A percentile compares a stretch with the other conserved stretches of the same genome.
Evolutionary conservation across 2,113 vertebrate species (phyloP).

Genomic region (Peromyscus leucopus): DNA sequence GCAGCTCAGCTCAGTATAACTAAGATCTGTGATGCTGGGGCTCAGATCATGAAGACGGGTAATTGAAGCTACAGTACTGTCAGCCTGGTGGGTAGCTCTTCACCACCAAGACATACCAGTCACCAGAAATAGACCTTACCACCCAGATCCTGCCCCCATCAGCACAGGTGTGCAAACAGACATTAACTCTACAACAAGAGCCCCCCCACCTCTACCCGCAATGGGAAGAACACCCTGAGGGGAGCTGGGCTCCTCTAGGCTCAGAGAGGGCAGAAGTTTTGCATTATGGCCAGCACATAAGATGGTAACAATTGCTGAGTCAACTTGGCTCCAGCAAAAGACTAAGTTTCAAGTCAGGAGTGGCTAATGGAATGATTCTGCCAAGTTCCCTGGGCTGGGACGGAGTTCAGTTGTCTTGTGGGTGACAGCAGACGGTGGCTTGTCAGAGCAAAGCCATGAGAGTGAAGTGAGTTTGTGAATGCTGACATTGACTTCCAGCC

Average conservation of each 20-base stretch:
- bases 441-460: background rate
- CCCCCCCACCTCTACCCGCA: too few relatives aligned
- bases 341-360: background rate
- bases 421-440: background rate
- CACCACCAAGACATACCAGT: fast-evolving
- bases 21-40: background rate
- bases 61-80: background rate
- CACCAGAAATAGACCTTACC: background rate
- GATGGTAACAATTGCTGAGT: background rate
- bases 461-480: background rate
- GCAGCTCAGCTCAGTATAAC: background rate
- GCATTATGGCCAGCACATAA: fast-evolving
- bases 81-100: fast-evolving
- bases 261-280: background rate
- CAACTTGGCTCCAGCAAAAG: background rate
- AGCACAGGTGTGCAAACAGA: background rate
- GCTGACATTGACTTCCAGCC: background rate
- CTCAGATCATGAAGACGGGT: background rate
- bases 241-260: background rate
- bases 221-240: fast-evolving
- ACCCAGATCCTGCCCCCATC: background rate
- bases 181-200: background rate
- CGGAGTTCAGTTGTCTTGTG: background rate
- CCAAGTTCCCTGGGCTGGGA: background rate
- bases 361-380: background rate